Base-by-base conservation (phyloP, 2,113 vertebrate genomes). In the Phodopus roborovskii region DNA sequence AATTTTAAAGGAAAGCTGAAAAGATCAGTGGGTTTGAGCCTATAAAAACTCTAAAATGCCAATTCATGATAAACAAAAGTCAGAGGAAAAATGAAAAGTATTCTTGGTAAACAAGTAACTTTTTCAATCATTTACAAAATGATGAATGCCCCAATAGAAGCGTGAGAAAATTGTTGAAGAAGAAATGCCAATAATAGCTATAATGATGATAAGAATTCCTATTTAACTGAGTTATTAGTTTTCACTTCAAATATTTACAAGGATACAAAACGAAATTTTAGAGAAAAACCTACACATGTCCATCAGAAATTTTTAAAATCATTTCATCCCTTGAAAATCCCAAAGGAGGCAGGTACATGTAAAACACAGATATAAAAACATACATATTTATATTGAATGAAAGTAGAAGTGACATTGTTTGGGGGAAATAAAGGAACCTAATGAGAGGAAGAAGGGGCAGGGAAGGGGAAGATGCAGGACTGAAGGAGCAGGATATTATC, bases 1-100 rank as follows among this genome's bases (percentile, higher is more conserved):
- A 62, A 56, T 88, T 90, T 87, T 68, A 56, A 50, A 94, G 42
- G 33, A 56, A 75, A 95, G 74, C 82, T 45, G 3, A 75, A 94
- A 20, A 64, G 36, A 79, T 56, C 16, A 60, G 85, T 30, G 1
- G 8, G 58, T 88, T 88, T 90, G 42, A 95, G 15, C 45, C 78
- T 75, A 53, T 28, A 28, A 79, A 93, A 95, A 7, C 13, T 75
- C 50, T 81, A 58, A 93, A 42, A 89, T 89, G 22, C 24, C 33
- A 86, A 71, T 42, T 60, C 15, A 73, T 71, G 48, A 81, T 73
- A 50, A 64, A 28, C 3, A 74, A 28, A 82, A 83, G 50, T 42
- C 16, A 88, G 50, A 77, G 36, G 30, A 75, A 78, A 82, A 90
- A 87, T 50, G 39, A 68, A 78, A 88, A 53, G 3, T 1, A 73